Evolutionary conservation across 2,888 invertebrate species (phyloP).

Genomic region (Heliconius hortense): DNA sequence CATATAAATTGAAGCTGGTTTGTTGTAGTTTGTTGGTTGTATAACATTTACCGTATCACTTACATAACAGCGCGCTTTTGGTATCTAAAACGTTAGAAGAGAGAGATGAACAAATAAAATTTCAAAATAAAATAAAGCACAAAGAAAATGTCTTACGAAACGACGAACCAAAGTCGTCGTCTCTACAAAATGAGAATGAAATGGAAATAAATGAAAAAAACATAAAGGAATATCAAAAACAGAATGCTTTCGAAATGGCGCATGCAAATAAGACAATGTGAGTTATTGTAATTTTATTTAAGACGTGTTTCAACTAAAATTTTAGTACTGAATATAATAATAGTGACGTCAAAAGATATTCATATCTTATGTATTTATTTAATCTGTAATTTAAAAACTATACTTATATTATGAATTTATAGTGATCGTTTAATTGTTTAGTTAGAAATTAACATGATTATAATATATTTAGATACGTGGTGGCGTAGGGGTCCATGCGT

Average conservation of each 20-base stretch:
- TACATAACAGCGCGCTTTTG: conserved; percentile 52
- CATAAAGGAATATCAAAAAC: conserved; percentile 40
- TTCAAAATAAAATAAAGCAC: conserved; percentile 51
- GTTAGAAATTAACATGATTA: too few relatives aligned
- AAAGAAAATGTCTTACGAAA: conserved; percentile 45
- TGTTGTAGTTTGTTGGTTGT: too few relatives aligned
- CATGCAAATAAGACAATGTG: conserved; percentile 56
- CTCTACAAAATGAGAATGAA: conserved; percentile 43
- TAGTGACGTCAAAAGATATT: background rate
- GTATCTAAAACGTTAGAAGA: conserved; percentile 61
- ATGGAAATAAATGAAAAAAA: conserved; percentile 46
- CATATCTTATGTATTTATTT: too few relatives aligned
- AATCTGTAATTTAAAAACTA: too few relatives aligned
- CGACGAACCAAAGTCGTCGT: conserved; percentile 35
- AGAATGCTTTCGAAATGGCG: conserved; percentile 45
- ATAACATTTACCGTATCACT: background rate
- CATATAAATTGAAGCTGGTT: too few relatives aligned
- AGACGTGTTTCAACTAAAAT: background rate
- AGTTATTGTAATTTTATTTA: conserved; percentile 37
- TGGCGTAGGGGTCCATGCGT: too few relatives aligned
- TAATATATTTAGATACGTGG: too few relatives aligned
- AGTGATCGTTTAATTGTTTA: too few relatives aligned
- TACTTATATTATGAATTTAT: too few relatives aligned
- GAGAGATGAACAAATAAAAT: conserved; percentile 57
- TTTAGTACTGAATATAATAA: background rate